Evolutionary conservation across 2,113 vertebrate genomes (phyloP).

Genomic region (Anolis carolinensis): DNA sequence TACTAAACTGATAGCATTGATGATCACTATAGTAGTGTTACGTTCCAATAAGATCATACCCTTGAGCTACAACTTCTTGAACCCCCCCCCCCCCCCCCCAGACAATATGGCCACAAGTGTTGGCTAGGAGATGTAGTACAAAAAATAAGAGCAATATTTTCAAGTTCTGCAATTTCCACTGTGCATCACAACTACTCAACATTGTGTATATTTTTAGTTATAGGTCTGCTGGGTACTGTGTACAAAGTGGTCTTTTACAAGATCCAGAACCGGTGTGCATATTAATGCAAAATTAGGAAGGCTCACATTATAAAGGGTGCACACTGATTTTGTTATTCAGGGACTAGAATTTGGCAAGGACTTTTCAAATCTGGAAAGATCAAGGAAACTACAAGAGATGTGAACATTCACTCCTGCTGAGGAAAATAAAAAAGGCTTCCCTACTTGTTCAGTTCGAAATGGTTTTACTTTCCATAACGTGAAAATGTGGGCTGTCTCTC

Average conservation of each 20-base stretch:
- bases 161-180: background rate
- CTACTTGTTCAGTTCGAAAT: no score
- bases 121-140: no score
- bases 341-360: constrained; percentile 51
- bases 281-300: background rate
- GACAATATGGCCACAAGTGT: no score
- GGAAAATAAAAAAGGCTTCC: background rate
- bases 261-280: no score
- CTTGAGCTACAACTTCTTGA: no score
- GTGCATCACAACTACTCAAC: background rate
- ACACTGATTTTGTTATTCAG: constrained; percentile 28
- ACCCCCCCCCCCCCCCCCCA: no score
- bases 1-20: no score
- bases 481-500: background rate
- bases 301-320: background rate
- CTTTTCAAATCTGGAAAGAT: constrained; percentile 15
- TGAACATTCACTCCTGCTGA: background rate
- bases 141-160: no score
- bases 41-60: no score
- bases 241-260: background rate
- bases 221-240: no score
- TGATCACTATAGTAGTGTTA: no score
- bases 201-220: background rate
- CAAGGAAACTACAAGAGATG: background rate
- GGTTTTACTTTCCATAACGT: background rate